phyloP scores from a whole-genome alignment of 2,797 vertebrate species.

The Thripadectes ignobilis region DNA sequence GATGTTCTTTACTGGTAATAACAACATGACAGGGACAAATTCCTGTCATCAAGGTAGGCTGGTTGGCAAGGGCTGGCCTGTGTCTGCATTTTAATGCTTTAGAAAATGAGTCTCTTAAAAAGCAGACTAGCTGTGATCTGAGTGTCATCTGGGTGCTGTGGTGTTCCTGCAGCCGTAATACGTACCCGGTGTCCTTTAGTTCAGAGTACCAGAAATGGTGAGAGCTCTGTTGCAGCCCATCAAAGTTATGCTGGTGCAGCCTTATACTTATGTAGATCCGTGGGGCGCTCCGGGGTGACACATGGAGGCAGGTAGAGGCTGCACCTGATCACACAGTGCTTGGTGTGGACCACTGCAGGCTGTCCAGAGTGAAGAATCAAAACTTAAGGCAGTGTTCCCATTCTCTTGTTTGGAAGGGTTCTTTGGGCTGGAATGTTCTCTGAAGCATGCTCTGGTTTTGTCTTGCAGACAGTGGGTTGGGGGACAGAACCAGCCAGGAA shows the following conservation, averaged over 20 bases:
- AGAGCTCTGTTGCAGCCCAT: background rate
- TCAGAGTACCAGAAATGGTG: background rate
- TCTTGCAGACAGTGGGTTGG: background rate
- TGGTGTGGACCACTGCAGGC: background rate
- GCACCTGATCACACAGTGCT: background rate
- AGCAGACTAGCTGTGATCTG: background rate
- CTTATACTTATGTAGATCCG: accelerated
- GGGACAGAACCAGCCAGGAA: background rate
- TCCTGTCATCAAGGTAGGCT: background rate
- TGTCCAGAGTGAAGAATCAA: background rate
- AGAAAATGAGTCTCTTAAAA: background rate
- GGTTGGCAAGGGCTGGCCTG: background rate
- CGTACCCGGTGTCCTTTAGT: background rate
- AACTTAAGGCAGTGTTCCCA: background rate
- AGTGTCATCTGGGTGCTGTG: background rate
- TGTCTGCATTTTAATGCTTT: background rate
- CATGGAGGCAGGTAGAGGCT: accelerated
- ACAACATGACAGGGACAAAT: background rate
- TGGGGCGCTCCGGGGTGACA: accelerated
- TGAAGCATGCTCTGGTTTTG: background rate
- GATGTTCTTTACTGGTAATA: background rate
- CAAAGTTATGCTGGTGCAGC: background rate
- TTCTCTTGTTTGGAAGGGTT: background rate
- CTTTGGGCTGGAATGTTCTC: accelerated
- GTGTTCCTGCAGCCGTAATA: background rate